phyloP scores from a whole-genome alignment of 2,113 vertebrate species.

The Onychorhynchus coronatus region DNA sequence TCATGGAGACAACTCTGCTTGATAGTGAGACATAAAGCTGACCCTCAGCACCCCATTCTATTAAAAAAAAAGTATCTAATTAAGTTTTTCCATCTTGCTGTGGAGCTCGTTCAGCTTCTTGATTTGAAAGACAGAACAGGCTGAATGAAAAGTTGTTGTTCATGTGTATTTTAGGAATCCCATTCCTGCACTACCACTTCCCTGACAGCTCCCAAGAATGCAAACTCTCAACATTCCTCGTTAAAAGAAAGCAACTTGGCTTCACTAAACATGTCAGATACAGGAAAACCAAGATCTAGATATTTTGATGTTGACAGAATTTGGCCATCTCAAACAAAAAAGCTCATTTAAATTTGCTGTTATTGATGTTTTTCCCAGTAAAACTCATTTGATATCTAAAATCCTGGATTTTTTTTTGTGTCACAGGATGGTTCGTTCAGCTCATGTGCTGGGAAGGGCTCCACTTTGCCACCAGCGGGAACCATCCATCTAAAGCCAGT shows the following conservation, averaged over 20 bases:
- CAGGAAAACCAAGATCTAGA: background rate
- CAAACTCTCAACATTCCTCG: rapidly evolving
- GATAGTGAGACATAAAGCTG: background rate
- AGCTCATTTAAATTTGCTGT: background rate
- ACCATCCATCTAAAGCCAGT: background rate
- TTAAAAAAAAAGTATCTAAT: background rate
- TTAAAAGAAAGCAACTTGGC: background rate
- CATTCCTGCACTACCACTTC: background rate
- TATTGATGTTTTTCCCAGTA: background rate
- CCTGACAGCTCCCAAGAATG: background rate
- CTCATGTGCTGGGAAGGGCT: background rate
- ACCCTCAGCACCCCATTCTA: background rate
- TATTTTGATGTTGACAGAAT: background rate
- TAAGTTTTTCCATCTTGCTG: background rate
- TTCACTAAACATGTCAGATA: background rate
- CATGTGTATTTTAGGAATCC: background rate
- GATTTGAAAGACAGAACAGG: background rate
- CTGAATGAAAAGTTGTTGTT: background rate
- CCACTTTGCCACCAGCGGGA: background rate
- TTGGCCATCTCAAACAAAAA: background rate
- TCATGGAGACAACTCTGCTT: background rate
- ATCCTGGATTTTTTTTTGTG: background rate
- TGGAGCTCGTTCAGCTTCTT: background rate
- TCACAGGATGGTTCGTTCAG: background rate
- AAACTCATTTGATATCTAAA: background rate